These are phyloP conservation scores for Ernsta delagoae DNA, from an alignment of 2,888 invertebrate genomes.

Conservation along the genomic window DNA sequence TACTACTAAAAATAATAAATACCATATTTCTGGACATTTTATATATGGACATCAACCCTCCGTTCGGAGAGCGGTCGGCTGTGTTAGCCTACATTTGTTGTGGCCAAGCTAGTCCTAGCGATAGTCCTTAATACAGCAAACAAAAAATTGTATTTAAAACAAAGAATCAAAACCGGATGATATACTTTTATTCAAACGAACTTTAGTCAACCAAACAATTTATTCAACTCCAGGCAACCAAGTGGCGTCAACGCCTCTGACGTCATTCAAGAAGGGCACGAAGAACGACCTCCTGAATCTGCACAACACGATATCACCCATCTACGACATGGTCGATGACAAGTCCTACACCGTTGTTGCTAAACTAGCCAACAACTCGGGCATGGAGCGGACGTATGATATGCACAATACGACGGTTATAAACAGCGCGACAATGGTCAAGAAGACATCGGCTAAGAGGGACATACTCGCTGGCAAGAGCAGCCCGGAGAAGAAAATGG, in stretches of 20 bases:
- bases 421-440: conserved; percentile 68
- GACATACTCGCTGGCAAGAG: conserved; percentile 62
- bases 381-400: conserved; percentile 60
- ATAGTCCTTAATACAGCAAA: no score
- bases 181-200: no score
- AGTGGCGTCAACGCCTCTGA: conserved; percentile 74
- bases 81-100: no score
- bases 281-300: conserved; percentile 64
- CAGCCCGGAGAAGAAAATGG: conserved; percentile 63
- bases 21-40: no score
- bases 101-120: no score
- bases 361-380: conserved; percentile 43
- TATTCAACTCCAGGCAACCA: conserved; percentile 54
- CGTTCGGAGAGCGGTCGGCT: no score
- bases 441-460: conserved; percentile 61
- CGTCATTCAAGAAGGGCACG: conserved; percentile 53
- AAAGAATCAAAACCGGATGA: no score
- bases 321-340: conserved; percentile 68
- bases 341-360: conserved; percentile 60
- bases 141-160: no score
- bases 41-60: no score
- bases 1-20: no score
- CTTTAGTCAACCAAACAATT: no score
- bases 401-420: conserved; percentile 61
- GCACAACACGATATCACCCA: conserved; percentile 76